Evolutionary conservation across 2,797 vertebrate species (phyloP).

Genomic region (Halcyon chelicuti): DNA sequence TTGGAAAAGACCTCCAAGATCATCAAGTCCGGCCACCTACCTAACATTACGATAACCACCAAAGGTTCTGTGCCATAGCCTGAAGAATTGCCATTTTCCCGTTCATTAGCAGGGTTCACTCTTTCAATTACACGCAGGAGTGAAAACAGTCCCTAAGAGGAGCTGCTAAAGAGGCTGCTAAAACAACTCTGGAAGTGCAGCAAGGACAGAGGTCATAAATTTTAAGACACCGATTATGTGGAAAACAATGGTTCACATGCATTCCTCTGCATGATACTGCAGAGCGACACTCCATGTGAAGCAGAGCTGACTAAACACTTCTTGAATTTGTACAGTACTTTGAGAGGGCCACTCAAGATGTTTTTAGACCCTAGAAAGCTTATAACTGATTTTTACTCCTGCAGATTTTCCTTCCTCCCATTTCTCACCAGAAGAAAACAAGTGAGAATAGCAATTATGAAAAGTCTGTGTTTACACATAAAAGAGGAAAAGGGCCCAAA

Average conservation of each 20-base stretch:
- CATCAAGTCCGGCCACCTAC: too few species aligned
- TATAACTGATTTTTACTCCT: background rate
- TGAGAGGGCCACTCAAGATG: background rate
- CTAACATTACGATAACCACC: too few species aligned
- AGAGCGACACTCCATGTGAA: fast-evolving
- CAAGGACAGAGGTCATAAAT: background rate
- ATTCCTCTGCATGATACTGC: background rate
- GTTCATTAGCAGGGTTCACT: background rate
- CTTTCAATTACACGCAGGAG: background rate
- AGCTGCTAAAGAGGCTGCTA: background rate
- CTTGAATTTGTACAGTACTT: background rate
- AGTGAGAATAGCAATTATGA: background rate
- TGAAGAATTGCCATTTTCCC: background rate
- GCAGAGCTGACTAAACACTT: background rate
- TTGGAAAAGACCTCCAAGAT: too few species aligned
- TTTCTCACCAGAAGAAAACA: background rate
- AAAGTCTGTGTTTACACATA: background rate
- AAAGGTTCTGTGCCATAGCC: background rate
- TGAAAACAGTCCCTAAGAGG: background rate
- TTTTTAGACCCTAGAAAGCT: background rate
- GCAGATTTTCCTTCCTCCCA: background rate
- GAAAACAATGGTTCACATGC: background rate
- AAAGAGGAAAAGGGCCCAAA: background rate
- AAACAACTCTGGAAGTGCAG: fast-evolving
- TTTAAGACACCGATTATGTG: background rate